Base-by-base conservation (phyloP, 2,888 invertebrate genomes). In the Drosophila gaucha region DNA sequence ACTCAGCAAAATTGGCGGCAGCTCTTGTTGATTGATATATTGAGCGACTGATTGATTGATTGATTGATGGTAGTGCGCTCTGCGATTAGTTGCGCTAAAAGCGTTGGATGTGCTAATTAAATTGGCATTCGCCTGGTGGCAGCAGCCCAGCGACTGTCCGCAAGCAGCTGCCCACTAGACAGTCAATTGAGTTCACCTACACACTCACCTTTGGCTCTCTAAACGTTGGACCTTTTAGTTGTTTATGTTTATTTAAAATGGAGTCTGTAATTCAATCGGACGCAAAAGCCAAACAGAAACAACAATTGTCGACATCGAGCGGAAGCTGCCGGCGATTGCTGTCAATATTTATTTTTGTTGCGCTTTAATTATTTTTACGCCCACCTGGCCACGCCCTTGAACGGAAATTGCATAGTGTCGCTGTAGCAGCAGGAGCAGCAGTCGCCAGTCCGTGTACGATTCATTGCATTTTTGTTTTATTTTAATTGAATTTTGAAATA, bases 401-500 rank as follows among this genome's bases (percentile, higher is more conserved):
- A 35, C 75, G 82, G 87, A 83, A 85, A 87, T 87, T 82, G 82
- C 67, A 85, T 71, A 70, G 83, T 87, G 85, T 80, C 79, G 75
- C 67, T 52, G 71, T 63, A 55, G 50, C 47, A 41, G 8, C 41
- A 24, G 39, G 22, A 39, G 2, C 39, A 2, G 10, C 41, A 41
- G 24, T 28, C 62, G 57, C 18, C 57, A 36, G 31, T 47, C 31
- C 36, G 36, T 24, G 49, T 46, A 43, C 33, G 20, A 52, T 64
- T 55, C 36, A 24, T 44, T 66, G 52, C 33, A 43, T 67, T 80
- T 80, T 70, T 65, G 73, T 74, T 76, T 86, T 82, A 69, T 78
- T 84, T 86, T 84, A 88, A 84, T 88, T 88, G 83, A 84, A 84
- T 83, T 84, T 84, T 84, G 88, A 84, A 84, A 86, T 83, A 84